Conservation (phyloP, 2,113 vertebrate species). For the Passer domesticus region DNA sequence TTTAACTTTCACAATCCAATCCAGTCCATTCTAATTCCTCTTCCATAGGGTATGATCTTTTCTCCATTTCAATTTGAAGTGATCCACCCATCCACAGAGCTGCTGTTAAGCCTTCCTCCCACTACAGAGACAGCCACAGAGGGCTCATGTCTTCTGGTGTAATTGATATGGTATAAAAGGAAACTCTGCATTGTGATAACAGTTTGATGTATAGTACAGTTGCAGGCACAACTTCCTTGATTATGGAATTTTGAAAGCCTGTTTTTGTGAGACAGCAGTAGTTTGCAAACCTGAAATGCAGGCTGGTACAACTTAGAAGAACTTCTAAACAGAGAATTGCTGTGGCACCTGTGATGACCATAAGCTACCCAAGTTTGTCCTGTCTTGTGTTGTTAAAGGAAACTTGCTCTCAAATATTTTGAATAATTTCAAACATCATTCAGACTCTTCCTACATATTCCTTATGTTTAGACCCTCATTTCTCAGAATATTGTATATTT, state of each 20-base stretch:
- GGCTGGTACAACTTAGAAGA: not conserved
- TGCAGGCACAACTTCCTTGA: not conserved
- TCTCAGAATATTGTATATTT: not conserved
- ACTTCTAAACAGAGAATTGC: not conserved
- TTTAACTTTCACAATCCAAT: constrained; percentile 22
- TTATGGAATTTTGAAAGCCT: not conserved
- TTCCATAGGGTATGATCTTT: constrained; percentile 58
- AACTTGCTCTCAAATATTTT: not conserved
- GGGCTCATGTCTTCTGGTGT: constrained; percentile 30
- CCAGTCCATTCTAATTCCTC: constrained; percentile 46
- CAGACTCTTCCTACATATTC: not conserved
- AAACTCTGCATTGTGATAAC: not conserved
- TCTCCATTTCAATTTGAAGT: constrained; percentile 56
- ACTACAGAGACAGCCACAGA: not conserved
- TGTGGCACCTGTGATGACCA: not conserved
- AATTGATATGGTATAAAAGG: constrained; percentile 12
- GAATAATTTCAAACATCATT: not conserved
- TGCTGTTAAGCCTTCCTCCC: constrained; percentile 30
- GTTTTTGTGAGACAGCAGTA: not conserved
- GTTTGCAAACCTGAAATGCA: not conserved
- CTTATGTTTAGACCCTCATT: not conserved
- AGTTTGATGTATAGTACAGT: not conserved
- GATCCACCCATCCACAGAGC: not conserved
- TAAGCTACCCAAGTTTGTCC: not conserved
- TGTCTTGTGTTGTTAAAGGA: not conserved